phyloP scores from a whole-genome alignment of 2,888 invertebrate species.

The Cosmia trapezina region DNA sequence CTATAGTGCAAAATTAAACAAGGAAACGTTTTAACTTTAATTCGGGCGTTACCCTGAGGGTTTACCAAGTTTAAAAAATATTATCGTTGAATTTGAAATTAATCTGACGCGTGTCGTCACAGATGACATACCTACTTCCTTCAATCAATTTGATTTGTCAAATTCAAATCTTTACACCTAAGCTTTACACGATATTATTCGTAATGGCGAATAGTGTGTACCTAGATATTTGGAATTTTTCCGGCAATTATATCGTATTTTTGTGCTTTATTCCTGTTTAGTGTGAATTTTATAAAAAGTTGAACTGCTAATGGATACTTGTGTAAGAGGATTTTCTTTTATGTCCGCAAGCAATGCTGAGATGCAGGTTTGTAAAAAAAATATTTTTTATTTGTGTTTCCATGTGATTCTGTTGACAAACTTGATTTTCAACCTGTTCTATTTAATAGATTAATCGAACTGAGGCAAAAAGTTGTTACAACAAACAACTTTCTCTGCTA shows the following conservation, averaged over 20 bases:
- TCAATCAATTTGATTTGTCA: slow-evolving; percentile 48
- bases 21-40: background rate
- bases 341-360: slow-evolving; percentile 78
- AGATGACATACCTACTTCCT: slow-evolving; percentile 23
- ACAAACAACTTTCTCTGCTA: background rate
- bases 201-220: slow-evolving; percentile 50
- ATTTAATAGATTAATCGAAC: too few relatives aligned
- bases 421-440: background rate
- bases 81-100: slow-evolving; percentile 27
- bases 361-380: slow-evolving; percentile 77
- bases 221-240: slow-evolving; percentile 50
- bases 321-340: slow-evolving; percentile 82
- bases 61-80: background rate
- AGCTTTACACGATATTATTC: slow-evolving; percentile 38
- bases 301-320: slow-evolving; percentile 73
- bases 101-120: background rate
- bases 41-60: too few relatives aligned
- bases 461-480: too few relatives aligned
- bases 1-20: background rate
- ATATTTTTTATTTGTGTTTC: slow-evolving; percentile 5
- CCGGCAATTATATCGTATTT: slow-evolving; percentile 50
- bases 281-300: slow-evolving; percentile 42
- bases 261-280: slow-evolving; percentile 54
- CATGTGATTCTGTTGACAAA: background rate
- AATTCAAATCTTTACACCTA: slow-evolving; percentile 62